Evolutionary conservation across 37 sponge, comb jelly and placozoan genomes (phyloP).

Genomic region (Dysidea cf. avara): DNA sequence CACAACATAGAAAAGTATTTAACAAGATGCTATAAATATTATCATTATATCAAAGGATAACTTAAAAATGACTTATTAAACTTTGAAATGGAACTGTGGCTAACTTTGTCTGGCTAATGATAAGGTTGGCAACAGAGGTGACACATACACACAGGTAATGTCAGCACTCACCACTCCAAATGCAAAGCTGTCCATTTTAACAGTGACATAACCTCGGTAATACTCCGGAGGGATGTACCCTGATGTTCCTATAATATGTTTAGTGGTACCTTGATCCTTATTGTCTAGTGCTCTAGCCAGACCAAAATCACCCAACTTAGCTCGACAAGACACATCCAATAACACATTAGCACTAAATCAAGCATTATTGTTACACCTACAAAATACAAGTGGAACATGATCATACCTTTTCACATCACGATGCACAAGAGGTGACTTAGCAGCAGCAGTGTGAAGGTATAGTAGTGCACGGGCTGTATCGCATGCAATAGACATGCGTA

Average conservation of each 20-base stretch:
- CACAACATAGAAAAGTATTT: too few species aligned
- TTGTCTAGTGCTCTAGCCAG: conserved; percentile 70
- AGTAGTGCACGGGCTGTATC: conserved; percentile 90
- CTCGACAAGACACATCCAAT: conserved; percentile 79
- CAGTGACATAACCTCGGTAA: conserved; percentile 77
- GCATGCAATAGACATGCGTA: conserved; percentile 72
- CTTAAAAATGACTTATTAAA: too few species aligned
- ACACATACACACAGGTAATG: too few species aligned
- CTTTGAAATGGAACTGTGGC: too few species aligned
- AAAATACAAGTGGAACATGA: too few species aligned
- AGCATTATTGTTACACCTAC: not conserved
- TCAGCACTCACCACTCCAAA: conserved; percentile 92
- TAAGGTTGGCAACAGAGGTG: too few species aligned
- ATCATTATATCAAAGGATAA: too few species aligned
- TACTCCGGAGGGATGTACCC: conserved; percentile 97
- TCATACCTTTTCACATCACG: conserved; percentile 91
- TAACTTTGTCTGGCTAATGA: too few species aligned
- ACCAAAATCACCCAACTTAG: conserved; percentile 96
- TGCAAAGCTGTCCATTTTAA: conserved; percentile 83
- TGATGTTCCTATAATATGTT: conserved; percentile 82
- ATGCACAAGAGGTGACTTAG: conserved; percentile 73
- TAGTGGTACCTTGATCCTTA: conserved; percentile 31
- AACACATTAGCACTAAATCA: conserved; percentile 87
- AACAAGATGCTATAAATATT: too few species aligned
- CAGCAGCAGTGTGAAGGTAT: conserved; percentile 88